phyloP scores from a whole-genome alignment of 2,888 invertebrate species.

The Gymnocheta viridis region DNA sequence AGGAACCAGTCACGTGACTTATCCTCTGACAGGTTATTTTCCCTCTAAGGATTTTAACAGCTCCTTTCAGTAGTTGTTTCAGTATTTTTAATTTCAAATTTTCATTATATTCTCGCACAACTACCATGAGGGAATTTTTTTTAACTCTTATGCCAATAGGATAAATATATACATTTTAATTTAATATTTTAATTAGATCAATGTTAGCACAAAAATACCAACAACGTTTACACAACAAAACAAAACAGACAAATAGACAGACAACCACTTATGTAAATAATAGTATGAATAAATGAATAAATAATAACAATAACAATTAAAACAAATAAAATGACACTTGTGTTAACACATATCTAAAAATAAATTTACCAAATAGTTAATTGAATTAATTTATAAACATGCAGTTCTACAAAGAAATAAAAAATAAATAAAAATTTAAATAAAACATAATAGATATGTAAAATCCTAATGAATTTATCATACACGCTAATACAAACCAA shows the following conservation, averaged over 20 bases:
- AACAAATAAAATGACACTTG: constrained; percentile 65
- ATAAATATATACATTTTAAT: constrained; percentile 19
- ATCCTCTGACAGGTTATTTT: no score
- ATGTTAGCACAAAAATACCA: constrained; percentile 39
- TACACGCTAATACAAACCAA: constrained; percentile 11
- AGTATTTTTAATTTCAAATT: no score
- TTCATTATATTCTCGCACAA: no score
- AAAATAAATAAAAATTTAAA: not conserved
- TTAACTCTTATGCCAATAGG: not conserved
- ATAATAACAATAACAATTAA: constrained; percentile 49
- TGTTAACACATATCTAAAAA: constrained; percentile 69
- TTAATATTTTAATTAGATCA: constrained; percentile 48
- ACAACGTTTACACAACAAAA: constrained; percentile 11
- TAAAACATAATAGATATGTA: constrained; percentile 27
- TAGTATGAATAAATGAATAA: constrained; percentile 33
- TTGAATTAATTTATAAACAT: constrained; percentile 65
- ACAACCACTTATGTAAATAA: constrained; percentile 53
- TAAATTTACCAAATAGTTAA: constrained; percentile 65
- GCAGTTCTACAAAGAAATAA: constrained; percentile 58
- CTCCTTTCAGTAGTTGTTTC: no score
- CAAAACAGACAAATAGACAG: constrained; percentile 31
- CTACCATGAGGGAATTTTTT: no score
- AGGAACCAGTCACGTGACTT: no score
- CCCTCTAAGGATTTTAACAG: no score
- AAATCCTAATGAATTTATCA: constrained; percentile 57